phyloP scores from a whole-genome alignment of 2,888 invertebrate genomes.

The Philonicus albiceps region DNA sequence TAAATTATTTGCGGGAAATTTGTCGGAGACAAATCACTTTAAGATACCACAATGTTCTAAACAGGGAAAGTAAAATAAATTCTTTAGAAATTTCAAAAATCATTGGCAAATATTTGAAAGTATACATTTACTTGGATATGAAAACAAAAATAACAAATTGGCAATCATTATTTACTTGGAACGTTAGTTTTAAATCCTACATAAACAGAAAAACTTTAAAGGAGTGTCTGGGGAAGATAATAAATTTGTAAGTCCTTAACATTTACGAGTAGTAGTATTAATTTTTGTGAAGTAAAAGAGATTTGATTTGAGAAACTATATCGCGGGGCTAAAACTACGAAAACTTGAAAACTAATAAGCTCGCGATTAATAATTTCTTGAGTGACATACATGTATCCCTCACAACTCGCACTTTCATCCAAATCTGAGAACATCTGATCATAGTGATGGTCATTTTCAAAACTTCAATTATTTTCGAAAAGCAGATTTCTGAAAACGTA shows the following conservation, averaged over 20 bases:
- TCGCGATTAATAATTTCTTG: background rate
- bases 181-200: background rate
- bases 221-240: background rate
- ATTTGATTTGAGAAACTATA: background rate
- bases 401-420: background rate
- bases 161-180: background rate
- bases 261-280: background rate
- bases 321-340: background rate
- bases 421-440: background rate
- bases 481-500: background rate
- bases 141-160: background rate
- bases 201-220: background rate
- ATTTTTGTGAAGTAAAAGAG: background rate
- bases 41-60: background rate
- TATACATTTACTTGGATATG: background rate
- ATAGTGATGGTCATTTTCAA: background rate
- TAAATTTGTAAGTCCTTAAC: background rate
- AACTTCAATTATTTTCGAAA: slow-evolving; percentile 8
- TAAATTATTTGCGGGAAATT: background rate
- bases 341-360: background rate
- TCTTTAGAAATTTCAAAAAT: background rate
- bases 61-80: background rate
- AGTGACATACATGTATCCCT: background rate
- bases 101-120: background rate
- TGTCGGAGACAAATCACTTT: background rate